Evolutionary conservation across 2,888 invertebrate genomes (phyloP).

Genomic region (Brassicogethes aeneus): DNA sequence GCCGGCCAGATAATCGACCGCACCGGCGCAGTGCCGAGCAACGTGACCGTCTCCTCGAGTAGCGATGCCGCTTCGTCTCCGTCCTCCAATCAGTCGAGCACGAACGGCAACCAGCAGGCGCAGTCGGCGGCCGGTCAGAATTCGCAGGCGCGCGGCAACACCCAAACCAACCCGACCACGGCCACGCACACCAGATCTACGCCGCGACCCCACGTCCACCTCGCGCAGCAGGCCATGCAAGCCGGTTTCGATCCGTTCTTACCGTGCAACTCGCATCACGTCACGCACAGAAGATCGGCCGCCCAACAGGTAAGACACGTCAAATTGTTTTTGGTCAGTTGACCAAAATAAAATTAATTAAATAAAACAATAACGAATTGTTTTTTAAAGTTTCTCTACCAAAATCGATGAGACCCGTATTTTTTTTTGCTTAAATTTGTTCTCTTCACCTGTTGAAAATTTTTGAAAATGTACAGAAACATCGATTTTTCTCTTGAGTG

Average conservation of each 20-base stretch:
- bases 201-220: constrained; percentile 58
- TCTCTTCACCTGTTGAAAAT: too few relatives aligned
- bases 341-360: too few relatives aligned
- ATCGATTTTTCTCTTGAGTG: too few relatives aligned
- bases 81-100: constrained; percentile 8
- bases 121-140: constrained; percentile 31
- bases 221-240: constrained; percentile 49
- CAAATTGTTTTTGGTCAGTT: too few relatives aligned
- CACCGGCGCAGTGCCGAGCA: constrained; percentile 19
- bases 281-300: constrained; percentile 35
- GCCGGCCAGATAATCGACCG: constrained; percentile 41
- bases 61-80: constrained; percentile 7
- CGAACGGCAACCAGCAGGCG: constrained; percentile 2
- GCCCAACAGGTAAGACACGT: too few relatives aligned
- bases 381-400: too few relatives aligned
- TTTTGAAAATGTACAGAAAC: too few relatives aligned
- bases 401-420: too few relatives aligned
- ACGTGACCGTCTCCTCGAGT: constrained; percentile 13
- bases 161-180: constrained; percentile 62
- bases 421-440: too few relatives aligned
- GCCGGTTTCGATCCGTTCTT: constrained; percentile 55
- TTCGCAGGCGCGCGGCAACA: constrained; percentile 49
- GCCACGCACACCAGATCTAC: constrained; percentile 62
- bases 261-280: constrained; percentile 64
- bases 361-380: too few relatives aligned